Base-by-base conservation (phyloP, 2,797 vertebrate genomes). In the Sorex maritimensis region DNA sequence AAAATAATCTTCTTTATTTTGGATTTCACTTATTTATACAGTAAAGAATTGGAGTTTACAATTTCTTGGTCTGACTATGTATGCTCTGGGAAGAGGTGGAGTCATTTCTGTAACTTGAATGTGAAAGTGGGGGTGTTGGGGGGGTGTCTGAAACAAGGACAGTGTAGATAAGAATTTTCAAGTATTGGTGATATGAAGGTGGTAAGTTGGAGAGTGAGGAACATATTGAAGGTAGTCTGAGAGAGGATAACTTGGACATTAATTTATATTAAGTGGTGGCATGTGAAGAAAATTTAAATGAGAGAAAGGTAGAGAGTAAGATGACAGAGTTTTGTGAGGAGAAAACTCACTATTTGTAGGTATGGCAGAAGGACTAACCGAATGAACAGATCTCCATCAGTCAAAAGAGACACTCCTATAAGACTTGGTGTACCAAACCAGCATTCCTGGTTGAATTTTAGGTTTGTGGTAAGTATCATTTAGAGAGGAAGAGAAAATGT, bases 301-400 rank as follows among this genome's bases (percentile, higher is more conserved):
- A 81, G 26, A 58, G 14, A 77, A 90, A 52, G 34, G 28, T 83
- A 83, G 19, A 75, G 81, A 68, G 44, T 63, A 90, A 90, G 49
- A 88, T 92, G 49, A 94, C 55, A 86, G 55, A 86, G 55, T 63
- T 46, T 26, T 2, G 13, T 77, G 44, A 88, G 41, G 34, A 8
- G 1, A 3, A 63, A 1, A 15, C 12, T 85, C 2, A 30, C 21
- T 82, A 63, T 61, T 4, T 44, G 49, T n/a, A 92, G 30, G 2
- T 63, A 49, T 55, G 6, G 24, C 34, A 94, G 58, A 34, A 13
- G 63, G 75, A 78, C 41, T 83, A 72, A 73, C 2, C 17, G 41
- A 81, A 87, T 71, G 82, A 52, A 92, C 11, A 46, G 41, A 44
- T 44, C 6, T 7, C 21, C 17, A 78, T 3, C 26, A 81, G 5